These are phyloP conservation scores for Thamnaconus septentrionalis DNA, from an alignment of 2,113 vertebrate species.

Conservation along the genomic window DNA sequence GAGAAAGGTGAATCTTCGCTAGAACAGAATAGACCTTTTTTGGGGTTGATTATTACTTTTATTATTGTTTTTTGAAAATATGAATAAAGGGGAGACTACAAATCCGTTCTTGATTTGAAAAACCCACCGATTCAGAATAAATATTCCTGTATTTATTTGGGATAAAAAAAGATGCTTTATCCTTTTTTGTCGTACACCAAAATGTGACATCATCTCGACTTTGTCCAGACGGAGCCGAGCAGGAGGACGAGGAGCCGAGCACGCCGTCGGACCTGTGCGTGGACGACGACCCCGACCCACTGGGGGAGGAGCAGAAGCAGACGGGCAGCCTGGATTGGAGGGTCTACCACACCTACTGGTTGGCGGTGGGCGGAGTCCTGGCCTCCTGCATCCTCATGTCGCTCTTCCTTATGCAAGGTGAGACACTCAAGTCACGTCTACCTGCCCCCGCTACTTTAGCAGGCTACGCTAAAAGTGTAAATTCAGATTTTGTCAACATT, in stretches of 20 bases:
- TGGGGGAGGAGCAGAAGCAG: conserved; percentile 86
- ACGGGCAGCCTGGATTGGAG: conserved; percentile 84
- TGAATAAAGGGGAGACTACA: too few species aligned
- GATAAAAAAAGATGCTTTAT: too few species aligned
- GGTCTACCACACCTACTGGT: conserved; percentile 90
- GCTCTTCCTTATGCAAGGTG: conserved; percentile 95
- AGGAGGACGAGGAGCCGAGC: conserved; percentile 45
- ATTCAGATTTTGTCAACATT: too few species aligned
- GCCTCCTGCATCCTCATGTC: conserved; percentile 80
- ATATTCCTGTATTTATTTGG: too few species aligned
- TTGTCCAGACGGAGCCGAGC: conserved; percentile 33
- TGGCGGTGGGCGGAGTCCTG: conserved; percentile 79
- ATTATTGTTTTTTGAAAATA: too few species aligned
- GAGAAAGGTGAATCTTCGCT: conserved; percentile 71
- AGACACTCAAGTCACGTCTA: neutral
- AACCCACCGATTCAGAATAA: too few species aligned
- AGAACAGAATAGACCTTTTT: neutral
- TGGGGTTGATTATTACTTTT: neutral
- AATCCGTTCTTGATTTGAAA: too few species aligned
- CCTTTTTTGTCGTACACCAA: too few species aligned
- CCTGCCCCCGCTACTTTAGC: neutral
- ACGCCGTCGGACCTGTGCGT: conserved; percentile 42
- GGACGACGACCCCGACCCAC: conserved; percentile 3
- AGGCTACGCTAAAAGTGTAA: too few species aligned
- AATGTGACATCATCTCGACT: neutral